Conservation (phyloP, 2,797 vertebrate genomes). For the Meriones psammophilus region DNA sequence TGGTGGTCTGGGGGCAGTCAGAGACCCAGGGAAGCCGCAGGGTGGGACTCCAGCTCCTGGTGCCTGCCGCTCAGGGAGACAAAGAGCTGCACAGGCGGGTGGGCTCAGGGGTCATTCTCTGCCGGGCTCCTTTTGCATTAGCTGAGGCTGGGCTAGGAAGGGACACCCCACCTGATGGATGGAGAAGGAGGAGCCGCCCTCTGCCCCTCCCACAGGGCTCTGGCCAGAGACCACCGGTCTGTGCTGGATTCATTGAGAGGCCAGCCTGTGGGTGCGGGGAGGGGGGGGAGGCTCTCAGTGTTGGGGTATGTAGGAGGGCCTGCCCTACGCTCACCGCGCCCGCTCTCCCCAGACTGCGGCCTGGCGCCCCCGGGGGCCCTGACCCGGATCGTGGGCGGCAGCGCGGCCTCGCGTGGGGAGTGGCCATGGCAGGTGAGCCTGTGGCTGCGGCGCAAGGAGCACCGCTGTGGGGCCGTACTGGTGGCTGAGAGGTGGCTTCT, state of each 20-base stretch:
- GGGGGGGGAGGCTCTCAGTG: too few relatives aligned
- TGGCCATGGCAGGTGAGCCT: slow-evolving; percentile 99
- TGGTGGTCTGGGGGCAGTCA: neutral
- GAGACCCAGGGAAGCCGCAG: neutral
- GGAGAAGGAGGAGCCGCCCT: too few relatives aligned
- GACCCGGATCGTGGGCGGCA: slow-evolving; percentile 95
- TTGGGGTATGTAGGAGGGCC: neutral
- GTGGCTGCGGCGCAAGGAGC: slow-evolving; percentile 92
- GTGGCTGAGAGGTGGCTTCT: slow-evolving; percentile 95
- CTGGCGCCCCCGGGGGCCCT: slow-evolving; percentile 87
- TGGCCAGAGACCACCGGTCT: neutral
- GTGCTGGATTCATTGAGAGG: neutral
- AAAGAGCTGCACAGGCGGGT: neutral
- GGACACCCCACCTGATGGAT: neutral
- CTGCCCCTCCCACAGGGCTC: neutral
- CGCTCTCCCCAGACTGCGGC: slow-evolving; percentile 93
- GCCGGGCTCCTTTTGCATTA: too few relatives aligned
- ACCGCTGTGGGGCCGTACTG: slow-evolving; percentile 96
- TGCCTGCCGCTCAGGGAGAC: too few relatives aligned
- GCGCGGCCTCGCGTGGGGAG: slow-evolving; percentile 92
- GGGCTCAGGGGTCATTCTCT: neutral
- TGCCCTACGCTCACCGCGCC: accelerated
- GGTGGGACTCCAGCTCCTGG: neutral
- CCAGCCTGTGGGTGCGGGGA: neutral
- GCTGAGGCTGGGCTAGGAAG: neutral